Base-by-base conservation (phyloP, 2,797 vertebrate species). In the Enteromius unitaeniatus region DNA sequence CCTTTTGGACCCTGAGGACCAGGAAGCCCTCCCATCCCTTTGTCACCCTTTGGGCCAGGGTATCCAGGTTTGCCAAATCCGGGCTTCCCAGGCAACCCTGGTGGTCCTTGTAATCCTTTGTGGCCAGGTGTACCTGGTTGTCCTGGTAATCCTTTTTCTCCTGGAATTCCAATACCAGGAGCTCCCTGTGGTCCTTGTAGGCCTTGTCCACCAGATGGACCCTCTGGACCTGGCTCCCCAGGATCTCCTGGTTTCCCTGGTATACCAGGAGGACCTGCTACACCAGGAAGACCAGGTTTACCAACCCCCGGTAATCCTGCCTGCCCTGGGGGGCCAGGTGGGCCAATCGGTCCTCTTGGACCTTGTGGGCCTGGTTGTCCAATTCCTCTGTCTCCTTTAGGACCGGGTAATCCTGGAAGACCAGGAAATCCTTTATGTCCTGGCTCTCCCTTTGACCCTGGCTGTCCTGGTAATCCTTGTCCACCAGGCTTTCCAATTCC, bases 1-100 rank as follows among this genome's bases (percentile, higher is more conserved):
- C 98, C 98, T 89, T 97, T 97, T 0, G 93, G 94, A 78, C 98
- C 98, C 55, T 94, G 88, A 60, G 89, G 85, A 21, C 98, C 97
- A 1, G 96, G 95, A 88, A 92, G 86, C 3, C 97, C 98, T 19
- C 91, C 93, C 37, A 96, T 84, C 0, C 97, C 98, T 82, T 96
- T 96, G 73, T 99, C 97, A 45, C 98, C 98, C 85, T 99, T 99
- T 85, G 94, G 94, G 68, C 98, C 98, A 1, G 94, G 95, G 53
- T 96, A 95, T 83, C 98, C 98, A 23, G 96, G 97, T 90, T 99
- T 99, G 68, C 97, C 97, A 21, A 97, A 92, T 15, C 98, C 98
- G 0, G 97, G 95, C 9, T 97, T 96, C 42, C 98, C 98, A 0
- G 97, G 98, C 79, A 98, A 91, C 79, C 98, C 98, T 26, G 97